phyloP scores from a whole-genome alignment of 2,888 invertebrate genomes.

The Xanthia togata region DNA sequence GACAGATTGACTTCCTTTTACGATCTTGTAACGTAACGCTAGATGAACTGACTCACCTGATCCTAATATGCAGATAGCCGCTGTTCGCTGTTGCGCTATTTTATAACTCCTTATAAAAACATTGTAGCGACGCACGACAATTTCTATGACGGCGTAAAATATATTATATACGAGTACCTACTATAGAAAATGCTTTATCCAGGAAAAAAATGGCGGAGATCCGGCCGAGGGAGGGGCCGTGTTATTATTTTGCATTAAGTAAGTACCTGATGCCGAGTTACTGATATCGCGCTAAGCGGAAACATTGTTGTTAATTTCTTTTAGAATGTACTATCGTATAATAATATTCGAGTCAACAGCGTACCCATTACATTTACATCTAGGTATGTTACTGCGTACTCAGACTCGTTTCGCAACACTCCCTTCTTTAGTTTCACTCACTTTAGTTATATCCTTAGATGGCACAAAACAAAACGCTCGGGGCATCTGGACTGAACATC shows the following conservation, averaged over 20 bases:
- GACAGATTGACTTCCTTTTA: conserved; percentile 43
- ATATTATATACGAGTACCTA: background rate
- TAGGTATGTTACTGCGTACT: background rate
- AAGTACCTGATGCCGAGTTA: background rate
- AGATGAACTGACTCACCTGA: conserved; percentile 46
- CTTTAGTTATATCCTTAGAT: background rate
- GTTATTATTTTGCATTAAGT: background rate
- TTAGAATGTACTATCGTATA: background rate
- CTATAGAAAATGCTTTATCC: background rate
- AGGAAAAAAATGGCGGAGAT: conserved; percentile 11
- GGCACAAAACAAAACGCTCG: conserved; percentile 1
- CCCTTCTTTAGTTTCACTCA: background rate
- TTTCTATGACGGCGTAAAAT: conserved; percentile 3
- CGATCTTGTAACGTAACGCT: conserved; percentile 43
- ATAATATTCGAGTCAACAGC: background rate
- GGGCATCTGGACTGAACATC: conserved; percentile 19
- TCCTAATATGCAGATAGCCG: conserved; percentile 52
- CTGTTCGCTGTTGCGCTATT: conserved; percentile 27
- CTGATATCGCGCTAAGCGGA: background rate
- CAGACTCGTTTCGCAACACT: background rate
- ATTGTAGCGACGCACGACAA: conserved; percentile 1
- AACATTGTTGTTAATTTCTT: background rate
- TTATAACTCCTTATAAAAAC: conserved; percentile 52
- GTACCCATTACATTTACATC: background rate
- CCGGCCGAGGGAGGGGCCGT: background rate